Percentiles rank a stretch among this genome's conserved stretches.
Evolutionary conservation across 2,888 invertebrate species (phyloP).

Genomic region (Xestia c-nigrum): DNA sequence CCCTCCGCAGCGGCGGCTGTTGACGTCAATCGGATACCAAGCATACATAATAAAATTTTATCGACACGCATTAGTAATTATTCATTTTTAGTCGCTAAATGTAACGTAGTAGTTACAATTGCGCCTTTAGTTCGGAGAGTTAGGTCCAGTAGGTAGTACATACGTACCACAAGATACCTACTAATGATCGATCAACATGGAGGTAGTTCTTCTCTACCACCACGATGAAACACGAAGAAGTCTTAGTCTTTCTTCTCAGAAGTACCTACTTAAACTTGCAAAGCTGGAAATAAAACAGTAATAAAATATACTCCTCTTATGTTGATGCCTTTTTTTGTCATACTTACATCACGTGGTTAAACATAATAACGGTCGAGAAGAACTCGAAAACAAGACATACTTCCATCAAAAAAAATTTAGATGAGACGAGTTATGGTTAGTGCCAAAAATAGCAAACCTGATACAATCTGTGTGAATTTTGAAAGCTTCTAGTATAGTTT

Average conservation of each 20-base stretch:
- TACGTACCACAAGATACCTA: no score
- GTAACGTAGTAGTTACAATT: conserved; percentile 31
- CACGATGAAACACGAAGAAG: not conserved
- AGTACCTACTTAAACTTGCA: not conserved
- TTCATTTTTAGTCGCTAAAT: conserved; percentile 64
- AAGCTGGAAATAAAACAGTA: not conserved
- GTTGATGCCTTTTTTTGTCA: not conserved
- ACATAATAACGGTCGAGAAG: not conserved
- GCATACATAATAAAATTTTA: conserved; percentile 71
- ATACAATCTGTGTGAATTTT: conserved; percentile 37
- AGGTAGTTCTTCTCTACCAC: not conserved
- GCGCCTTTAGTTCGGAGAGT: not conserved
- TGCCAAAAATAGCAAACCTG: conserved; percentile 56
- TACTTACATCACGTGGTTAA: not conserved
- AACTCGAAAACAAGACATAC: conserved; percentile 3
- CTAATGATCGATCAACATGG: not conserved
- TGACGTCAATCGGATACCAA: conserved; percentile 74
- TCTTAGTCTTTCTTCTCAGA: not conserved
- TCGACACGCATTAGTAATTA: conserved; percentile 69
- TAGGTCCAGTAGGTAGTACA: not conserved
- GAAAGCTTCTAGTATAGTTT: conserved; percentile 20
- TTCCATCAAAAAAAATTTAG: conserved; percentile 16
- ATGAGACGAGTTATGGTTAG: conserved; percentile 7
- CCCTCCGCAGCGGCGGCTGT: conserved; percentile 57
- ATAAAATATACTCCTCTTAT: not conserved